Evolutionary conservation across 1,140 invertebrate genomes (phyloP).

Genomic region (Trichogramma pretiosum): DNA sequence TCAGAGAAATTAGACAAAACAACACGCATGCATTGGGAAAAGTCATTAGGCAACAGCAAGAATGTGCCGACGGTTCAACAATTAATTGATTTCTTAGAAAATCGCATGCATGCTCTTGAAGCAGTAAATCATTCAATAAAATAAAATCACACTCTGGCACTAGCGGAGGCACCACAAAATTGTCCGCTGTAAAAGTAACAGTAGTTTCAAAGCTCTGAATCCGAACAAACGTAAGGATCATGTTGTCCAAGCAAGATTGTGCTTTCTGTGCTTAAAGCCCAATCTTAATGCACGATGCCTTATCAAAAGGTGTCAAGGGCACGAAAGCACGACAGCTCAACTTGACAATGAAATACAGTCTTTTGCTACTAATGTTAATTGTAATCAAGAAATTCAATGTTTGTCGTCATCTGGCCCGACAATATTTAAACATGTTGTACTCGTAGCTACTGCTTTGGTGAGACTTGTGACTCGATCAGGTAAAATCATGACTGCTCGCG

Average conservation of each 20-base stretch:
- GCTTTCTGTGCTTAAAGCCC: neutral
- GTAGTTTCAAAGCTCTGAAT: neutral
- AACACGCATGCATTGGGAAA: neutral
- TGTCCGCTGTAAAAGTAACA: neutral
- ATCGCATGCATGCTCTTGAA: neutral
- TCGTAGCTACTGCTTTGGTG: neutral
- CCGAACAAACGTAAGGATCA: neutral
- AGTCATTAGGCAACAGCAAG: neutral
- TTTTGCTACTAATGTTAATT: neutral
- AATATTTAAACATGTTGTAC: neutral
- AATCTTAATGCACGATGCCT: neutral
- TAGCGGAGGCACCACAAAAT: neutral
- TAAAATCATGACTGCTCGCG: neutral
- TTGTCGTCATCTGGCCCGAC: neutral
- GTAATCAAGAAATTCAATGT: neutral
- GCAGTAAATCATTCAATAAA: neutral
- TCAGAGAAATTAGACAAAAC: neutral
- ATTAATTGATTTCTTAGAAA: neutral
- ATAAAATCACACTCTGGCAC: neutral
- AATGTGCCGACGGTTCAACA: neutral
- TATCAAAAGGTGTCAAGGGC: neutral
- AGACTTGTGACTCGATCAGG: neutral
- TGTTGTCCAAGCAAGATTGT: neutral
- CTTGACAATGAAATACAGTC: neutral
- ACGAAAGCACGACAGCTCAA: neutral